Evolutionary conservation across 2,888 invertebrate species (phyloP).

Genomic region (Pristionchus arcanus): DNA sequence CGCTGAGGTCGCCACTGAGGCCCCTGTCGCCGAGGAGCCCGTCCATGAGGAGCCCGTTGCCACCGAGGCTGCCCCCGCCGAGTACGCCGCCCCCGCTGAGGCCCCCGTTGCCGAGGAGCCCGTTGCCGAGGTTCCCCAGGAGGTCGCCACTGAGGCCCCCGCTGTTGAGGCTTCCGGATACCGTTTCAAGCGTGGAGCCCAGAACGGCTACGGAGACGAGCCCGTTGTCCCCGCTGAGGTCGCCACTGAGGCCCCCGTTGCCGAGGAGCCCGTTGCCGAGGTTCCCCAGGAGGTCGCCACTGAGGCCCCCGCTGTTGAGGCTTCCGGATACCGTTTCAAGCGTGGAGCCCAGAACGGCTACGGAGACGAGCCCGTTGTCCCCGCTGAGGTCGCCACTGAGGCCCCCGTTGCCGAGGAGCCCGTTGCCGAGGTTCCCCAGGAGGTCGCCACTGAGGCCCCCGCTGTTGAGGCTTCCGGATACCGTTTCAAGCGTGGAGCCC

Average conservation of each 20-base stretch:
- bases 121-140: slow-evolving; percentile 53
- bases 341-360: too few species aligned
- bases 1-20: slow-evolving; percentile 57
- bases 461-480: slow-evolving; percentile 48
- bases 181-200: slow-evolving; percentile 59
- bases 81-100: slow-evolving; percentile 55
- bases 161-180: slow-evolving; percentile 57
- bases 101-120: slow-evolving; percentile 52
- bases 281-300: slow-evolving; percentile 52
- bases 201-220: slow-evolving; percentile 67
- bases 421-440: not conserved
- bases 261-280: slow-evolving; percentile 7
- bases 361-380: not conserved
- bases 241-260: slow-evolving; percentile 52
- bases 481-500: slow-evolving; percentile 60
- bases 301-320: slow-evolving; percentile 60
- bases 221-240: slow-evolving; percentile 56
- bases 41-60: slow-evolving; percentile 57
- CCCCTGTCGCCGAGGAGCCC: slow-evolving; percentile 58
- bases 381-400: slow-evolving; percentile 48
- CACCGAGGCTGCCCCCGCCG: slow-evolving; percentile 53
- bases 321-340: too few species aligned
- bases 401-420: slow-evolving; percentile 48
- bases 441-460: slow-evolving; percentile 49
- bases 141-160: slow-evolving; percentile 56